Evolutionary conservation across 23 tunicate species (phyloP).

Genomic region (Trididemnum nubilum): DNA sequence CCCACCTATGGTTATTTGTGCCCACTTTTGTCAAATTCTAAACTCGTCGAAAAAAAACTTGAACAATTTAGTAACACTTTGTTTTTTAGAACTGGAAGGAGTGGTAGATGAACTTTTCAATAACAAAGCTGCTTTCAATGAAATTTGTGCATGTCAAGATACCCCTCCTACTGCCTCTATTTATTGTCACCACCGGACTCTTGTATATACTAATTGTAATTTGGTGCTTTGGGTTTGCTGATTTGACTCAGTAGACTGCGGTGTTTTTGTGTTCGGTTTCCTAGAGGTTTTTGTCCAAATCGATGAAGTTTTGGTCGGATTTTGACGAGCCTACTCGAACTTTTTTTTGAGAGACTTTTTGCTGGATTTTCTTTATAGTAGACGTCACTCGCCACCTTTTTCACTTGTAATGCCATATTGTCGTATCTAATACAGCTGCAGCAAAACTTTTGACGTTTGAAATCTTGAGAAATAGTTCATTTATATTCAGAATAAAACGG

Average conservation of each 20-base stretch:
- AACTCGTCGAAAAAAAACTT: no score
- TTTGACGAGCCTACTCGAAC: no score
- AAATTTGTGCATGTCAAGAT: neutral
- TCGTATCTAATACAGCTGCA: neutral
- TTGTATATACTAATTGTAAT: slow-evolving; percentile 14
- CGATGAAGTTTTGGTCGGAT: no score
- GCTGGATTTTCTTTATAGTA: no score
- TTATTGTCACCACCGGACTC: neutral
- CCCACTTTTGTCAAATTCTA: no score
- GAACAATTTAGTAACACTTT: no score
- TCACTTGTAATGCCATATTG: slow-evolving; percentile 7
- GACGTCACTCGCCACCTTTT: neutral
- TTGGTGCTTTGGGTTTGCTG: slow-evolving; percentile 20
- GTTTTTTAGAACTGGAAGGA: slow-evolving; percentile 21
- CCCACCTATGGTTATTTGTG: no score
- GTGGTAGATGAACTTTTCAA: neutral
- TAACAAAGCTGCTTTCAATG: neutral
- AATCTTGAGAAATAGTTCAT: neutral
- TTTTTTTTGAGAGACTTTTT: no score
- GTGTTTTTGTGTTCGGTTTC: no score
- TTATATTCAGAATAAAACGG: no score
- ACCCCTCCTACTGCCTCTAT: slow-evolving; percentile 18
- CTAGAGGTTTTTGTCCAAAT: no score
- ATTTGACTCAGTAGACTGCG: neutral
- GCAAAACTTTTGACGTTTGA: neutral